Evolutionary conservation across 2,888 invertebrate species (phyloP).

Genomic region (Caenorhabditis wallacei): DNA sequence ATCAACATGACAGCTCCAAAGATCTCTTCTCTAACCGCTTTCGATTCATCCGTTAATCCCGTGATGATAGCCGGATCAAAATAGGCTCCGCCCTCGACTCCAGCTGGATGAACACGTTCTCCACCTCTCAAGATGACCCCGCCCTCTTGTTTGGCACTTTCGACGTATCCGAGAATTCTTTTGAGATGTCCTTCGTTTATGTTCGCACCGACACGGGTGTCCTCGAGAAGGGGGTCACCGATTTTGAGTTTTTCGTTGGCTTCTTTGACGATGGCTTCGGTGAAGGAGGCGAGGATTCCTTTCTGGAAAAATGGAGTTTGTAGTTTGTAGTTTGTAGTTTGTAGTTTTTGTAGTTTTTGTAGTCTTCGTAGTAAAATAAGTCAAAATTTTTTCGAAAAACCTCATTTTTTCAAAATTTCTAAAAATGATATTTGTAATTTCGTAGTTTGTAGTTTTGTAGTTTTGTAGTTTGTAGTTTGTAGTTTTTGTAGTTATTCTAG

Average conservation of each 20-base stretch:
- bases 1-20: conserved; percentile 86
- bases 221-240: conserved; percentile 71
- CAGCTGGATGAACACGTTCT: conserved; percentile 84
- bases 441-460: too few relatives aligned
- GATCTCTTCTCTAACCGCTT: conserved; percentile 85
- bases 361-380: too few relatives aligned
- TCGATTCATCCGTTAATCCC: conserved; percentile 80
- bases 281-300: conserved; percentile 84
- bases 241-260: conserved; percentile 81
- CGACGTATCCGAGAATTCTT: conserved; percentile 85
- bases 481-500: too few relatives aligned
- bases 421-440: too few relatives aligned
- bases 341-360: too few relatives aligned
- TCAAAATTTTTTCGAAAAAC: too few relatives aligned
- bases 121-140: conserved; percentile 85
- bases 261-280: conserved; percentile 84
- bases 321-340: too few relatives aligned
- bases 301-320: conserved; percentile 80
- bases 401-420: too few relatives aligned
- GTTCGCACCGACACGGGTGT: conserved; percentile 86
- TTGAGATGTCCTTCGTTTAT: conserved; percentile 85
- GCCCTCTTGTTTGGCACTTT: conserved; percentile 84
- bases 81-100: conserved; percentile 85
- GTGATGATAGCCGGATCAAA: conserved; percentile 85
- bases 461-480: too few relatives aligned